phyloP scores from a whole-genome alignment of 1,140 invertebrate genomes.

The Pseudomyrmex dendroicus region DNA sequence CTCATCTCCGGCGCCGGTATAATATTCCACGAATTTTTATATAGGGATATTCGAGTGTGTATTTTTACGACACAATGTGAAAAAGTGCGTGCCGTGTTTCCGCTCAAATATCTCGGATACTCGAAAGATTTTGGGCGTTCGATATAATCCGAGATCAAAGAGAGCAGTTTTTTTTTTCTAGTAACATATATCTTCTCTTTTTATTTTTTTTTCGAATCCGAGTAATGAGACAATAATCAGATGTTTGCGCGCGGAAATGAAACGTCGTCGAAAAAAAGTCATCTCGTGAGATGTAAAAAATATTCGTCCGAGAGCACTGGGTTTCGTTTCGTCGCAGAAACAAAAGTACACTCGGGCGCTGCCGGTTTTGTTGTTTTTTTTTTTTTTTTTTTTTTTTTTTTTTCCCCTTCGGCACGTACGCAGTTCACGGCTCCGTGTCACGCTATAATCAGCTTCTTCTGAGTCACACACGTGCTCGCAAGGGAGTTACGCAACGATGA shows the following conservation, averaged over 20 bases:
- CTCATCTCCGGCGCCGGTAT: background rate
- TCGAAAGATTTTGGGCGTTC: too few relatives aligned
- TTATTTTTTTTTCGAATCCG: background rate
- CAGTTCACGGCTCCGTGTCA: constrained; percentile 47
- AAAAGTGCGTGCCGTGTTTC: background rate
- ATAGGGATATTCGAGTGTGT: background rate
- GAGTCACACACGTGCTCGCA: constrained; percentile 49
- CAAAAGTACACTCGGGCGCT: background rate
- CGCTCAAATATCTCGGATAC: background rate
- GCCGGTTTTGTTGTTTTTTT: background rate
- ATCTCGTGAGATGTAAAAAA: background rate
- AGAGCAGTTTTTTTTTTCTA: too few relatives aligned
- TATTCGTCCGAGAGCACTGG: background rate
- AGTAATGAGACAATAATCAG: background rate
- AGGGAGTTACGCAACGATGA: constrained; percentile 56
- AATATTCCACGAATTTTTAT: background rate
- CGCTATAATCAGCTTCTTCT: constrained; percentile 51
- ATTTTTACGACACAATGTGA: constrained; percentile 6
- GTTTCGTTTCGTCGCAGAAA: background rate
- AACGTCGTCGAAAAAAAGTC: background rate
- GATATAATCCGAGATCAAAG: too few relatives aligned
- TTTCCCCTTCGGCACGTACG: constrained; percentile 44
- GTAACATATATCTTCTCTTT: too few relatives aligned
- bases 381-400: background rate
- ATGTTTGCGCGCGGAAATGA: too few relatives aligned